These are phyloP conservation scores for Buphagus erythrorhynchus DNA, from an alignment of 2,797 vertebrate genomes.

Conservation along the genomic window DNA sequence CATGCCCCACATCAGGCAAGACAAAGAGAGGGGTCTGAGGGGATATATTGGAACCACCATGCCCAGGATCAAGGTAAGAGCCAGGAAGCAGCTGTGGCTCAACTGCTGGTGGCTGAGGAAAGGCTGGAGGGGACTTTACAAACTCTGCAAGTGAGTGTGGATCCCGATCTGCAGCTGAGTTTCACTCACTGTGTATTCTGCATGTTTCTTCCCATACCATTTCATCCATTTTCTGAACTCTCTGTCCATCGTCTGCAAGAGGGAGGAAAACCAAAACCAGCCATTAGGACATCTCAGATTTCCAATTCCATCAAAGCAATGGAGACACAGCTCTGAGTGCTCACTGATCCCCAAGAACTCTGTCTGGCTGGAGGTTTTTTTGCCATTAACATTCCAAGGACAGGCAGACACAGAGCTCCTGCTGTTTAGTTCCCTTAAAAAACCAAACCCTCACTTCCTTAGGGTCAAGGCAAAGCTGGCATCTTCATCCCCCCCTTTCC, in stretches of 20 bases:
- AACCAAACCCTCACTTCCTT: background rate
- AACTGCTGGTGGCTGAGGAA: background rate
- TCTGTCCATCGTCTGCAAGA: constrained; percentile 92
- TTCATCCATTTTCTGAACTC: constrained; percentile 99
- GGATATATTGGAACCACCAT: background rate
- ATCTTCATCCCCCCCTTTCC: background rate
- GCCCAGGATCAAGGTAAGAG: background rate
- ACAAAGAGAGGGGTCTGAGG: background rate
- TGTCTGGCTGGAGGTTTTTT: background rate
- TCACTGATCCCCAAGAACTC: background rate
- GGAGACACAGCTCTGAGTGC: background rate
- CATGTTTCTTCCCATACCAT: constrained; percentile 99
- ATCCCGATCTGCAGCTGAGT: background rate
- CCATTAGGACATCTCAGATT: background rate
- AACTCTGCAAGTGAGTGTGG: background rate
- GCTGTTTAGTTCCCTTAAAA: background rate
- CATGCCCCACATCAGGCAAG: background rate
- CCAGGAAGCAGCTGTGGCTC: background rate
- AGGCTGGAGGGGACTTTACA: background rate
- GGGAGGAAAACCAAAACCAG: background rate
- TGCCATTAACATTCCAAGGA: background rate
- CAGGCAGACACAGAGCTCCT: background rate
- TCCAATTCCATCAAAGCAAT: background rate
- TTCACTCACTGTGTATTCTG: constrained; percentile 96
- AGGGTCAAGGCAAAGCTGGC: background rate